A percentile compares a stretch with the other conserved stretches of the same genome.
These are phyloP conservation scores for Chrysomela aeneicollis DNA, from an alignment of 2,888 invertebrate genomes.

Conservation along the genomic window DNA sequence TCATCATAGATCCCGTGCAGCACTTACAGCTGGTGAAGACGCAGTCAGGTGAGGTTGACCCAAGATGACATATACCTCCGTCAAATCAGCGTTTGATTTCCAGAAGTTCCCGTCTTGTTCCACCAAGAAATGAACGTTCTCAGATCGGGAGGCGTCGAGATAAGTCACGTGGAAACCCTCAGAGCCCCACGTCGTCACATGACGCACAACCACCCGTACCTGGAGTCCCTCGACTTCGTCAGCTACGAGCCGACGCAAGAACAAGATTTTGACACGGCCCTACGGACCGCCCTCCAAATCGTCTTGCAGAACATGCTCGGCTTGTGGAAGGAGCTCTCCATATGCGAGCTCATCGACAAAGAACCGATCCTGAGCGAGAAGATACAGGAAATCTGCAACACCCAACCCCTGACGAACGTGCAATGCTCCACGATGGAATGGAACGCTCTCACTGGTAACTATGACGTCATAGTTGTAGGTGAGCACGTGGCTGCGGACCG, in stretches of 20 bases:
- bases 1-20: constrained; percentile 65
- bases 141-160: constrained; percentile 67
- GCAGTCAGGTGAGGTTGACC: constrained; percentile 20
- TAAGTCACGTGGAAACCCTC: constrained; percentile 67
- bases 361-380: constrained; percentile 10
- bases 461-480: constrained; percentile 29
- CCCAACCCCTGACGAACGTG: constrained; percentile 22
- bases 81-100: constrained; percentile 27
- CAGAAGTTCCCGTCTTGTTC: constrained; percentile 58
- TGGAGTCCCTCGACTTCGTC: constrained; percentile 67
- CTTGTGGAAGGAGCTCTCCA: constrained; percentile 18
- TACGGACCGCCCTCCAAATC: constrained; percentile 38
- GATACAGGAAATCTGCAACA: constrained; percentile 26
- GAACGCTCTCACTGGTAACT: constrained; percentile 18
- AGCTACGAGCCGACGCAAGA: constrained; percentile 56
- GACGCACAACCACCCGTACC: constrained; percentile 62
- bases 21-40: constrained; percentile 51
- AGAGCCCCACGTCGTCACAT: constrained; percentile 63
- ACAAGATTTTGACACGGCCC: constrained; percentile 26
- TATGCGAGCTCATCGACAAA: constrained; percentile 21
- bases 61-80: not conserved
- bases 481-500: constrained; percentile 11
- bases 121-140: constrained; percentile 59
- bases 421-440: constrained; percentile 3
- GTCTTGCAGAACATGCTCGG: constrained; percentile 36